phyloP scores from a whole-genome alignment of 2,888 invertebrate genomes.

The Pollenia amentaria region DNA sequence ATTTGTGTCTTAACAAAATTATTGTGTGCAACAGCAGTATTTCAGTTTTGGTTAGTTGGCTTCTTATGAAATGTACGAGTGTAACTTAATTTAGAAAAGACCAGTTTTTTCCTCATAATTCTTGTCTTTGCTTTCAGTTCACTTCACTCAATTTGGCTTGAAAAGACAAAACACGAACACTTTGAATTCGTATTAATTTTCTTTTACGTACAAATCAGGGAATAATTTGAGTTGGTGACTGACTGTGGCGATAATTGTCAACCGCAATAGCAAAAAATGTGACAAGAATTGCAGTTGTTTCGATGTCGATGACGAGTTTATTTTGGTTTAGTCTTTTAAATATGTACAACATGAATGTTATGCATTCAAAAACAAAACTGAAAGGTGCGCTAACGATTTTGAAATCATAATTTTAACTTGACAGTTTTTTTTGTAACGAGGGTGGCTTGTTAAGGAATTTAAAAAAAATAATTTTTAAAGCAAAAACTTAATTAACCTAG shows the following conservation, averaged over 20 bases:
- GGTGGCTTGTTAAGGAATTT: neutral
- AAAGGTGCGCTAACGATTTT: slow-evolving; percentile 10
- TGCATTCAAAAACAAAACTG: neutral
- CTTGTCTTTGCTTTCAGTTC: slow-evolving; percentile 12
- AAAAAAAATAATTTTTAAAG: neutral
- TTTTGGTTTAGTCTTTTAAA: slow-evolving; percentile 26
- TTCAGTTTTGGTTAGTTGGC: slow-evolving; percentile 10
- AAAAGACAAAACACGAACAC: slow-evolving; percentile 39
- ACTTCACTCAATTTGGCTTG: slow-evolving; percentile 7
- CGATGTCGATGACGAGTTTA: neutral
- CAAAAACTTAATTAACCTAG: too few species aligned
- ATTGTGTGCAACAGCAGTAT: slow-evolving; percentile 16
- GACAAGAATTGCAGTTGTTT: slow-evolving; percentile 56
- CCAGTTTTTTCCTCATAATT: slow-evolving; percentile 52
- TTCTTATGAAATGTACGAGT: slow-evolving; percentile 33
- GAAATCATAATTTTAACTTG: slow-evolving; percentile 10
- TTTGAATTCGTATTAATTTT: slow-evolving; percentile 1
- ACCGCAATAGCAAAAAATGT: slow-evolving; percentile 40
- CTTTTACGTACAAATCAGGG: neutral
- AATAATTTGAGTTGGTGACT: slow-evolving; percentile 5
- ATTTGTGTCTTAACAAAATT: neutral
- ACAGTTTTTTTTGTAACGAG: neutral
- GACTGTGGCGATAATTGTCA: slow-evolving; percentile 37
- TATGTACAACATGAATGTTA: neutral
- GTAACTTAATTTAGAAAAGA: slow-evolving; percentile 55